phyloP scores from a whole-genome alignment of 2,113 vertebrate genomes.

The Sarotherodon lohbergeri region DNA sequence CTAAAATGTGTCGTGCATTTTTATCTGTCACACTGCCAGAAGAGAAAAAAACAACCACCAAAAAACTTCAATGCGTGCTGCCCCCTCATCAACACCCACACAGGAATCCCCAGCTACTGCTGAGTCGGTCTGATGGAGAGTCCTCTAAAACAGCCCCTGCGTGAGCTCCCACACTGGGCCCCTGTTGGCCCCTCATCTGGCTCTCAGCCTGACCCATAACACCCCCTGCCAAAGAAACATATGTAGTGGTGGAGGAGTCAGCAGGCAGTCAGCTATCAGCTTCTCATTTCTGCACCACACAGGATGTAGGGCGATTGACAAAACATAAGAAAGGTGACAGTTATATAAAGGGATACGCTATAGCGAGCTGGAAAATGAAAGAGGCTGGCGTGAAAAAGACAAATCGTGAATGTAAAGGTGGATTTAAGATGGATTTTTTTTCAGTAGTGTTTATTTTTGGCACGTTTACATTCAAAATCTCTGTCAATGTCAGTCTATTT shows the following conservation, averaged over 20 bases:
- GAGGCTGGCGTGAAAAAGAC: neutral
- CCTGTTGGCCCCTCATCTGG: conserved; percentile 58
- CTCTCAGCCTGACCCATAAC: conserved; percentile 43
- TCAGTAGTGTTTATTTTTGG: neutral
- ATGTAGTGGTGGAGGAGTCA: conserved; percentile 44
- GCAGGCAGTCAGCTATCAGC: conserved; percentile 20
- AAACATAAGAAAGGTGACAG: conserved; percentile 5
- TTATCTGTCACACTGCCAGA: neutral
- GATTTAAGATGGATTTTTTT: conserved; percentile 2
- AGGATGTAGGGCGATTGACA: neutral
- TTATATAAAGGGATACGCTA: neutral
- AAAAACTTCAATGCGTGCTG: neutral
- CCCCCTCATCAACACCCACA: conserved; percentile 13
- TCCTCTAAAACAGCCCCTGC: conserved; percentile 19
- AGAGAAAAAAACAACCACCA: neutral
- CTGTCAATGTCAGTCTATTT: neutral
- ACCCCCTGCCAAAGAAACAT: conserved; percentile 60
- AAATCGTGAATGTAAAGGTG: neutral
- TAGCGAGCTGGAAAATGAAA: neutral
- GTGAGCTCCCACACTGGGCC: conserved; percentile 24
- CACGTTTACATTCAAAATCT: neutral
- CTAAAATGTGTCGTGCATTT: neutral
- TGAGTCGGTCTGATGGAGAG: conserved; percentile 37
- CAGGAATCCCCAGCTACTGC: conserved; percentile 54
- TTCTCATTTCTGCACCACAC: neutral